phyloP scores from a whole-genome alignment of 2,888 invertebrate species.

The Lottia gigantea region DNA sequence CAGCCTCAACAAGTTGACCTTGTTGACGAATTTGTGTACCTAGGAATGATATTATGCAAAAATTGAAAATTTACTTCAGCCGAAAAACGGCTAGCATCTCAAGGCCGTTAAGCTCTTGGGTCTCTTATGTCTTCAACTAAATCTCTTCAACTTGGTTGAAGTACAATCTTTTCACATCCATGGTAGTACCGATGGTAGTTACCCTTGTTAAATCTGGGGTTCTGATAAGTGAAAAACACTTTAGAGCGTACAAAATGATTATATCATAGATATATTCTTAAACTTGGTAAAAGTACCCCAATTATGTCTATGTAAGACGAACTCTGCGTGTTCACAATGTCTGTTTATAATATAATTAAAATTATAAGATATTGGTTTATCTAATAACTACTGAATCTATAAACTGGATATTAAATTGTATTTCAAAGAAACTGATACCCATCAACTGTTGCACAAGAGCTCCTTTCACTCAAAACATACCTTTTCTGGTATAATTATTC shows the following conservation, averaged over 20 bases:
- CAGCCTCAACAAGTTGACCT: not conserved
- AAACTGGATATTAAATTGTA: too few species aligned
- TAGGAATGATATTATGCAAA: not conserved
- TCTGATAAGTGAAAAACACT: not conserved
- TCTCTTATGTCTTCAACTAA: not conserved
- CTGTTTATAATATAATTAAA: not conserved
- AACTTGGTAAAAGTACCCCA: not conserved
- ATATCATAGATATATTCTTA: not conserved
- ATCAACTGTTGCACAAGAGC: too few species aligned
- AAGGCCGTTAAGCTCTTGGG: not conserved
- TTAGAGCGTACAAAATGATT: not conserved
- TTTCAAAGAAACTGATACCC: too few species aligned
- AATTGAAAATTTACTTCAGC: not conserved
- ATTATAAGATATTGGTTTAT: slow-evolving; percentile 1
- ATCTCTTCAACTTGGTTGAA: not conserved
- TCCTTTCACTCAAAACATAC: too few species aligned
- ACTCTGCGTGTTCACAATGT: not conserved
- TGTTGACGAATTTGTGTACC: slow-evolving; percentile 1
- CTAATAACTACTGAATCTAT: not conserved
- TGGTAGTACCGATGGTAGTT: not conserved
- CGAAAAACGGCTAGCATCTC: not conserved
- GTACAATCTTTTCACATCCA: not conserved
- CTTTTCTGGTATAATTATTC: too few species aligned
- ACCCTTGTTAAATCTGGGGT: not conserved
- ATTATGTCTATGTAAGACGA: not conserved